Evolutionary conservation across 2,797 vertebrate genomes (phyloP).

Genomic region (Botia kubotai): DNA sequence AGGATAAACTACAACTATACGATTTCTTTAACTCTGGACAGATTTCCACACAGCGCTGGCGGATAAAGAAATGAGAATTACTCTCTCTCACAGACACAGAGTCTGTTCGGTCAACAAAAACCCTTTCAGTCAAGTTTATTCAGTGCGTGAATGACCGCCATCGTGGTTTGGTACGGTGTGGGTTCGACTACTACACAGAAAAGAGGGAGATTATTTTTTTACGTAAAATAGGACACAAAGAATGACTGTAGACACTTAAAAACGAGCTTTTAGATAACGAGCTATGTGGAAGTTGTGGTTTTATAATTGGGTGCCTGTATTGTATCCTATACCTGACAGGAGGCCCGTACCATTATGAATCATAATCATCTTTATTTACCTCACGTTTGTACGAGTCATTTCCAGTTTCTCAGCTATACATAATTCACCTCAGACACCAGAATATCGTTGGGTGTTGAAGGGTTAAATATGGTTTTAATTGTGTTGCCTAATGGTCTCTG

Average conservation of each 20-base stretch:
- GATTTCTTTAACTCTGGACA: not conserved
- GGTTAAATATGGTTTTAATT: conserved; percentile 54
- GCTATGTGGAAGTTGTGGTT: no score
- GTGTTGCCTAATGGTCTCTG: conserved; percentile 57
- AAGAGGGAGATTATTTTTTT: not conserved
- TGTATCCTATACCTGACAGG: not conserved
- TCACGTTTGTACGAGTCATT: not conserved
- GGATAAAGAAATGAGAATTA: not conserved
- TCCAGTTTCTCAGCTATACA: not conserved
- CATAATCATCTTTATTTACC: conserved; percentile 5
- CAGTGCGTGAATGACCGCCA: conserved; percentile 43
- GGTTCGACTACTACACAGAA: not conserved
- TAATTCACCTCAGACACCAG: conserved; percentile 6
- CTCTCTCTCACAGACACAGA: not conserved
- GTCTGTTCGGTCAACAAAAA: conserved; percentile 30
- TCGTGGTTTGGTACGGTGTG: conserved; percentile 44
- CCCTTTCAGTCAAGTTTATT: conserved; percentile 41
- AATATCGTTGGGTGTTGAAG: conserved; percentile 25
- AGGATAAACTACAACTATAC: no score
- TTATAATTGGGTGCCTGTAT: not conserved
- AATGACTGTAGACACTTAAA: not conserved
- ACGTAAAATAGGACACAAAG: not conserved
- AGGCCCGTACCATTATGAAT: not conserved
- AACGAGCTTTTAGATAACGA: no score
- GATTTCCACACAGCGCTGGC: conserved; percentile 10